Evolutionary conservation across 2,888 invertebrate genomes (phyloP), one percentile per base, ranked within the genome.

Genomic region (Hypomecis punctinalis): DNA sequence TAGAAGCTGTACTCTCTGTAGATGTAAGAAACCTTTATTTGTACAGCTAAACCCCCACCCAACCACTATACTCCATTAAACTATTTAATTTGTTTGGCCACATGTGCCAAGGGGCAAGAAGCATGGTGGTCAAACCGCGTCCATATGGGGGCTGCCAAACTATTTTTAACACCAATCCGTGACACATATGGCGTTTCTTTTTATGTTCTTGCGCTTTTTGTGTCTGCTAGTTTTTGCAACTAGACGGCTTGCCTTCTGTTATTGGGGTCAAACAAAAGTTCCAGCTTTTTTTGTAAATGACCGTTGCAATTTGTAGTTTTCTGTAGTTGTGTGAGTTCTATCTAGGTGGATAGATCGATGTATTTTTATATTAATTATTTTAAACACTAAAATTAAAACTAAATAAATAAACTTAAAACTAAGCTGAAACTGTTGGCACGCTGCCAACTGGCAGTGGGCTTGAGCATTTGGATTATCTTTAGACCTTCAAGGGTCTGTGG

Each of bases 11-110:
- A 45, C 45, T 5, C 23, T 23, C 23, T 23, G 23, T 23, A 23
- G 23, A 0, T 40, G 6, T 37, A 37, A 13, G 10, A 36, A 40
- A 0, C 33, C 40, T 54, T 33, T 55, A 55, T 55, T 46, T 45
- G 45, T 37, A 48, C 57, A 39, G 49, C 54, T 10, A 40, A 59
- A 59, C 57, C 60, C 60, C 37, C 42, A 35, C 45, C 8, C 13
- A 9, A 40, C 40, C 59, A 48, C 39, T 36, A 66, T 43, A 53
- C 36, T 33, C 47, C 9, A 63, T 65, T 65, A 74, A 72, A 71
- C 66, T 68, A 66, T 49, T 51, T 47, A 60, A 57, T 55, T 67
- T 86, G 79, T 87, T 88, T 83, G 76, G 79, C 78, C 85, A 86
- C 68, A 79, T 85, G 86, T 75, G 68, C 64, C 67, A 73, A 74